phyloP scores from a whole-genome alignment of 2,888 invertebrate species.

The Antitype chi region DNA sequence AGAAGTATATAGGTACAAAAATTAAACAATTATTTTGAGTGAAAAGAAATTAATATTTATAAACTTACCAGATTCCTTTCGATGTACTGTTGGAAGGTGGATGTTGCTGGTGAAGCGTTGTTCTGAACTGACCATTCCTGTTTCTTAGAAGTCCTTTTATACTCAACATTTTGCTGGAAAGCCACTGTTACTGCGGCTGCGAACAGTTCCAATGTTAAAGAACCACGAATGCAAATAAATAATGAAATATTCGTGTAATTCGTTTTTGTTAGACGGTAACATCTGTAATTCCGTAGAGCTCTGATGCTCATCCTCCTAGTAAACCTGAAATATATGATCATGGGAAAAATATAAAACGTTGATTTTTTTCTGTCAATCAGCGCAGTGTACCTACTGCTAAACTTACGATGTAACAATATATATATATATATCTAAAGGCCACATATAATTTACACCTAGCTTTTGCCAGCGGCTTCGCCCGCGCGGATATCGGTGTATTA shows the following conservation, averaged over 20 bases:
- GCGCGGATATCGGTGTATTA: no score
- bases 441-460: neutral
- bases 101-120: conserved; percentile 68
- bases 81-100: conserved; percentile 64
- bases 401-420: no score
- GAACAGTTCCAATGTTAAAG: conserved; percentile 39
- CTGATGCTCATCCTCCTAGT: neutral
- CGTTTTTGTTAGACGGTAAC: neutral
- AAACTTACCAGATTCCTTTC: conserved; percentile 63
- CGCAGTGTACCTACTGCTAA: neutral
- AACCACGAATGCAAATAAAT: conserved; percentile 34
- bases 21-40: neutral
- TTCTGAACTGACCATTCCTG: conserved; percentile 80
- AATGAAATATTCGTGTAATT: neutral
- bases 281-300: neutral
- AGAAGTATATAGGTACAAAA: neutral
- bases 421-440: no score
- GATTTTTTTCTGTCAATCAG: neutral
- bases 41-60: neutral
- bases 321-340: neutral
- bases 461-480: no score
- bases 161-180: conserved; percentile 67
- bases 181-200: conserved; percentile 35
- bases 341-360: neutral
- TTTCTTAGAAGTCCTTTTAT: conserved; percentile 78